Conservation (phyloP, 2,113 vertebrate species). For the Sinocyclocheilus anophthalmus region DNA sequence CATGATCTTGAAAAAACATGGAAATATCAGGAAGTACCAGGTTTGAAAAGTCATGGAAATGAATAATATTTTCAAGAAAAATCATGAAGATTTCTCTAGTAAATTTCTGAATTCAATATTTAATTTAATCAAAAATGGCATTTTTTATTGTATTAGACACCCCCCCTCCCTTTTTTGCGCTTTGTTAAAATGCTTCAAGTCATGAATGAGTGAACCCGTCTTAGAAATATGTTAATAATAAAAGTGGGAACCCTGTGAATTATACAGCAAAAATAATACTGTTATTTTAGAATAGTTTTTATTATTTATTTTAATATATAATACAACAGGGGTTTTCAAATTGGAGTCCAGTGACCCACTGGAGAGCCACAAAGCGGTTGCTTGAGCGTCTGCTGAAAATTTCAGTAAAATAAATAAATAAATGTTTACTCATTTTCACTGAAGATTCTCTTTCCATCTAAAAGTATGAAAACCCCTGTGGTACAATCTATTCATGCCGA, state of each 20-base stretch:
- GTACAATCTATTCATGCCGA: not conserved
- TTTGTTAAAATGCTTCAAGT: no score
- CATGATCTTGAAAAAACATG: not conserved
- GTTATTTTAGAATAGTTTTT: no score
- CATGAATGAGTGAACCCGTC: no score
- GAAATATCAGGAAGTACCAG: not conserved
- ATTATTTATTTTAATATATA: not conserved
- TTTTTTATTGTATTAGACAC: not conserved
- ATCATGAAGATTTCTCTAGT: no score
- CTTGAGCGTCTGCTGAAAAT: no score
- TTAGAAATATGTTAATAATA: no score
- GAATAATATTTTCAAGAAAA: no score
- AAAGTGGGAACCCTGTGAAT: not conserved
- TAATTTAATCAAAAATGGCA: no score
- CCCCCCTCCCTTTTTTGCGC: no score
- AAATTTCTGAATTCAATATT: not conserved
- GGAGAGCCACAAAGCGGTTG: not conserved
- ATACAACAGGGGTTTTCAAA: not conserved
- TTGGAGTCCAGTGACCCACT: not conserved
- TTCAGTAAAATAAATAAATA: not conserved
- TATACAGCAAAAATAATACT: not conserved
- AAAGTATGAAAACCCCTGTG: not conserved
- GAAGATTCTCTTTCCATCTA: not conserved
- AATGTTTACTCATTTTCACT: no score
- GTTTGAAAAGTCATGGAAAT: not conserved